Evolutionary conservation across 2,888 invertebrate species (phyloP), one percentile per base, ranked within the genome.

Genomic region (Sylvicola cinctus): DNA sequence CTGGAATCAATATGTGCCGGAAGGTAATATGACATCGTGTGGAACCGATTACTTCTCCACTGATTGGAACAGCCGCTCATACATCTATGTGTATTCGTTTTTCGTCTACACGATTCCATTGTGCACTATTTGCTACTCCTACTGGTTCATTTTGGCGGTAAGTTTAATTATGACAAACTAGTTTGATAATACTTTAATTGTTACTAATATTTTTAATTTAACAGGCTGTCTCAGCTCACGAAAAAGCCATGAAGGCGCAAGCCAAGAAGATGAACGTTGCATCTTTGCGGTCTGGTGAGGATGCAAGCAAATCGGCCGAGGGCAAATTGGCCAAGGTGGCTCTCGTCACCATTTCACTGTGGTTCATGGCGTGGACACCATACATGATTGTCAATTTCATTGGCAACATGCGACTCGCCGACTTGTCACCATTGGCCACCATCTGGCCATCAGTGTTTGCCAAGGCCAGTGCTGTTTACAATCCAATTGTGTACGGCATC

Each of bases 191-290:
- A 13, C 13, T 32, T 16, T 4, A 32, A 4, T n/a, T 13, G 3
- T 23, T 27, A 26, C 13, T n/a, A 11, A n/a, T 29, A 4, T 13
- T 17, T 11, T 34, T 16, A 34, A 11, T 7, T 12, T 14, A 12
- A 30, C 16, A 76, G 67, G 83, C 83, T 42, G 83, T 83, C 38
- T 65, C 76, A 37, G 77, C 76, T 45, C 87, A 87, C 61, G 85
- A 87, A 56, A 81, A 73, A 49, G 68, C 66, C 29, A 83, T 87
- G 80, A 66, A 81, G 45, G 85, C 84, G 54, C 85, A 87, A 59
- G 87, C 87, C 35, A 85, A 85, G 59, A 87, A 87, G 60, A 87
- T 87, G 87, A 87, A 87, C 55, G 87, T 87, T 4, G 78, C 84
- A 40, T 84, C 84, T 26, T 65, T 87, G 36, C 66, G 85, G 50